Evolutionary conservation across 2,797 vertebrate species (phyloP).

Genomic region (Acrocephalus scirpaceus): DNA sequence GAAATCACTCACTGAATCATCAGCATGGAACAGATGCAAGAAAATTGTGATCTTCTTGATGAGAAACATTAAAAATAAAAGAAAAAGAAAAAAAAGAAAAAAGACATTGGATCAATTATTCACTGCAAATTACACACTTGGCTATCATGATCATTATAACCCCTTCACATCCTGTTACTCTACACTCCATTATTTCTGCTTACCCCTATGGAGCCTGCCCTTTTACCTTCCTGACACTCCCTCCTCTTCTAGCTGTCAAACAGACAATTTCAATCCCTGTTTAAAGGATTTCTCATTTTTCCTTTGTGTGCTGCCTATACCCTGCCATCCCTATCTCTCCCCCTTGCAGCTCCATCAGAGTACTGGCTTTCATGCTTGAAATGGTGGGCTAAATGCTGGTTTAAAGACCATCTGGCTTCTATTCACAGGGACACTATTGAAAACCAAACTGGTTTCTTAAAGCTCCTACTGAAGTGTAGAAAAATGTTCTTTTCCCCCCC

Average conservation of each 20-base stretch:
- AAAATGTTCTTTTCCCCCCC: background rate
- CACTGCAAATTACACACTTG: conserved; percentile 26
- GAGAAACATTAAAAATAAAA: conserved; percentile 9
- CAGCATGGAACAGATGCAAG: conserved; percentile 38
- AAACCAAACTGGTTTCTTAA: conserved; percentile 41
- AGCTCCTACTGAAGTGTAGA: conserved; percentile 28
- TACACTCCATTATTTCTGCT: conserved; percentile 2
- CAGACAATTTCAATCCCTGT: conserved; percentile 27
- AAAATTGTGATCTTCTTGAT: conserved; percentile 38
- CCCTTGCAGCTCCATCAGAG: conserved; percentile 7
- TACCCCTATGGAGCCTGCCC: background rate
- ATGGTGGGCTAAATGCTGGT: conserved; percentile 12
- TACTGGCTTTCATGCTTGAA: conserved; percentile 61
- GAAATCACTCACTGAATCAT: conserved; percentile 55
- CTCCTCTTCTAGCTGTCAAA: conserved; percentile 50
- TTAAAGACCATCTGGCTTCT: conserved; percentile 46
- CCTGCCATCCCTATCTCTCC: conserved; percentile 32
- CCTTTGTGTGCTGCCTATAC: conserved; percentile 38
- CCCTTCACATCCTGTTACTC: background rate
- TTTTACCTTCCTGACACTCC: conserved; percentile 52
- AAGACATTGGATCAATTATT: conserved; percentile 41
- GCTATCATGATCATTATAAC: conserved; percentile 20
- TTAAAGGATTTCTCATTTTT: conserved; percentile 60
- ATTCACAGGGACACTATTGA: conserved; percentile 40
- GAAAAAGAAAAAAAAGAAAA: background rate